Evolutionary conservation across 2,888 invertebrate species (phyloP).

Genomic region (Unio pictorum): DNA sequence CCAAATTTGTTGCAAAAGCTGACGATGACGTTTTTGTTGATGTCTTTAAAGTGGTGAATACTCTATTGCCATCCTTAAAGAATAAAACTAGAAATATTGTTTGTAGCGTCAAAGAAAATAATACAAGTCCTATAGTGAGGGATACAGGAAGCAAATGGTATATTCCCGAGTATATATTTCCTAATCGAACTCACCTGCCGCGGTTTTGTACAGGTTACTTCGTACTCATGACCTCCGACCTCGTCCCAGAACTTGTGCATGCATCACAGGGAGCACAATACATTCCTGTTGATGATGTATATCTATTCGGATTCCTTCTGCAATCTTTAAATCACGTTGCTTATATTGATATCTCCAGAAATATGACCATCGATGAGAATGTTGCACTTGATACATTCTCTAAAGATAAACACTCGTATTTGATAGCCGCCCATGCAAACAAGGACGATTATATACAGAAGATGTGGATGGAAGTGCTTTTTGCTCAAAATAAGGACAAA

Average conservation of each 20-base stretch:
- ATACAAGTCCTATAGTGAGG: slow-evolving; percentile 44
- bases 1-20: slow-evolving; percentile 41
- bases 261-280: slow-evolving; percentile 46
- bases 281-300: slow-evolving; percentile 66
- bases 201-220: slow-evolving; percentile 64
- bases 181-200: slow-evolving; percentile 49
- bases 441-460: slow-evolving; percentile 27
- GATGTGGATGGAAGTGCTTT: slow-evolving; percentile 28
- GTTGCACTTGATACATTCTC: slow-evolving; percentile 37
- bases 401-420: slow-evolving; percentile 9
- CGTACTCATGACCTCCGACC: slow-evolving; percentile 48
- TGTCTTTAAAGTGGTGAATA: slow-evolving; percentile 43
- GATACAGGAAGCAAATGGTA: slow-evolving; percentile 51
- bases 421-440: slow-evolving; percentile 21
- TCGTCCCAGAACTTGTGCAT: slow-evolving; percentile 53
- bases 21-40: slow-evolving; percentile 58
- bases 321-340: slow-evolving; percentile 33
- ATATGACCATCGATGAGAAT: slow-evolving; percentile 84
- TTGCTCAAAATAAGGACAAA: too few species aligned
- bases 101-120: slow-evolving; percentile 43
- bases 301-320: slow-evolving; percentile 58
- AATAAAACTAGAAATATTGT: slow-evolving; percentile 29
- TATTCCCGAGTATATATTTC: slow-evolving; percentile 40
- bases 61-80: slow-evolving; percentile 36
- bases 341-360: slow-evolving; percentile 79